A percentile compares a stretch with the other conserved stretches of the same genome.
Evolutionary conservation across 2,888 invertebrate genomes (phyloP).

Genomic region (Lasioglossum leucozonium): DNA sequence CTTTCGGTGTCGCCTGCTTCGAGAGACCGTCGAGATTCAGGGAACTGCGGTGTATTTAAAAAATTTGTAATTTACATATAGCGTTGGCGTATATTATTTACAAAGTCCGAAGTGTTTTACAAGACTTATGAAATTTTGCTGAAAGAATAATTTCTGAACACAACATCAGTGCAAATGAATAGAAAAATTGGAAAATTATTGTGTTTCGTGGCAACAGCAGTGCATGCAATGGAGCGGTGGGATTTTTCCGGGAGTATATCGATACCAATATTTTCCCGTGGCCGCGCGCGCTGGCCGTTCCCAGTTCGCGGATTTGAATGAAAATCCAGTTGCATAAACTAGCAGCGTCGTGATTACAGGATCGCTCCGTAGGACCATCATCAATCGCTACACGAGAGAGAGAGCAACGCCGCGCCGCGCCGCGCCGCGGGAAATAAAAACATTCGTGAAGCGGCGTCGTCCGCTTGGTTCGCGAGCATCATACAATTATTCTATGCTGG

Average conservation of each 20-base stretch:
- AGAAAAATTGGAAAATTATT: neutral
- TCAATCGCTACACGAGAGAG: slow-evolving; percentile 11
- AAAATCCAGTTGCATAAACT: slow-evolving; percentile 6
- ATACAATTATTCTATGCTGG: slow-evolving; percentile 64
- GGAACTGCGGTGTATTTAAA: no score
- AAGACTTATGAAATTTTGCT: no score
- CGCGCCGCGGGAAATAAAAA: slow-evolving; percentile 50
- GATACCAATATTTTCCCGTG: neutral
- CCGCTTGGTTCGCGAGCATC: slow-evolving; percentile 36
- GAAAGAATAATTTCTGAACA: no score
- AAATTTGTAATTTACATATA: no score
- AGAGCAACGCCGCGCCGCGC: neutral
- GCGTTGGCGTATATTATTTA: no score
- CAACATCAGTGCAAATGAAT: no score
- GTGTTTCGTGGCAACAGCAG: neutral
- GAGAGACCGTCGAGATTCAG: neutral
- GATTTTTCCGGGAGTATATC: neutral
- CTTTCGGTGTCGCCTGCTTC: neutral
- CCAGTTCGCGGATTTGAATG: neutral
- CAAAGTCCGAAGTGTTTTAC: no score
- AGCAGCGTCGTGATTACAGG: slow-evolving; percentile 2
- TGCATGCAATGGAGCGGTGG: no score
- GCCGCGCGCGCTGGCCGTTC: neutral
- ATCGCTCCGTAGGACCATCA: neutral
- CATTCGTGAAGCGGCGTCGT: slow-evolving; percentile 27